Evolutionary conservation across 2,797 vertebrate genomes (phyloP).

Genomic region (Etheostoma nigrum): DNA sequence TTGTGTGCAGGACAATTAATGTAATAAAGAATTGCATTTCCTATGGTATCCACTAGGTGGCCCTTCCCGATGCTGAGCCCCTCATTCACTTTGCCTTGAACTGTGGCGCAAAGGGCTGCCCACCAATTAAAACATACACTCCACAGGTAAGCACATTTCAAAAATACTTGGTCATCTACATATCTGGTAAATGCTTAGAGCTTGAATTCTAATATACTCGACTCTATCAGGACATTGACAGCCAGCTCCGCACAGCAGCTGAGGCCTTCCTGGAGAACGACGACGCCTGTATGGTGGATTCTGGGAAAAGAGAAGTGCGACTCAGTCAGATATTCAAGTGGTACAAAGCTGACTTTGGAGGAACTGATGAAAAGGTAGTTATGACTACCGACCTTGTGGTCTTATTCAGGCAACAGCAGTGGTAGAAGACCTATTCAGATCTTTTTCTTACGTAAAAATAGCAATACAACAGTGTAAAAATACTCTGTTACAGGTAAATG

Average conservation of each 20-base stretch:
- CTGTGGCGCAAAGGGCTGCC: conserved; percentile 86
- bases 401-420: neutral
- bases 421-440: neutral
- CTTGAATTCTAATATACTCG: neutral
- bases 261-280: conserved; percentile 87
- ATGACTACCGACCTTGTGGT: neutral
- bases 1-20: neutral
- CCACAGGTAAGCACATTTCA: conserved; percentile 76
- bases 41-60: conserved; percentile 77
- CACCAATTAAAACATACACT: conserved; percentile 87
- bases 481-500: neutral
- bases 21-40: neutral
- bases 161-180: too few species aligned
- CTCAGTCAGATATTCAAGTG: conserved; percentile 89
- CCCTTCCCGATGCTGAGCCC: conserved; percentile 85
- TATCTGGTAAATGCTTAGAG: neutral
- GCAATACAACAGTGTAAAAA: neutral
- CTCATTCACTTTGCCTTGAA: conserved; percentile 89
- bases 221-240: conserved; percentile 81
- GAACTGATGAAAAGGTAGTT: conserved; percentile 86
- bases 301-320: conserved; percentile 82
- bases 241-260: conserved; percentile 83
- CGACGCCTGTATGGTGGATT: conserved; percentile 82
- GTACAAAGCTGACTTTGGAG: conserved; percentile 88
- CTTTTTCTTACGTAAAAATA: neutral